Evolutionary conservation across 2,888 invertebrate genomes (phyloP).

Genomic region (Exephanes ischioxanthus): DNA sequence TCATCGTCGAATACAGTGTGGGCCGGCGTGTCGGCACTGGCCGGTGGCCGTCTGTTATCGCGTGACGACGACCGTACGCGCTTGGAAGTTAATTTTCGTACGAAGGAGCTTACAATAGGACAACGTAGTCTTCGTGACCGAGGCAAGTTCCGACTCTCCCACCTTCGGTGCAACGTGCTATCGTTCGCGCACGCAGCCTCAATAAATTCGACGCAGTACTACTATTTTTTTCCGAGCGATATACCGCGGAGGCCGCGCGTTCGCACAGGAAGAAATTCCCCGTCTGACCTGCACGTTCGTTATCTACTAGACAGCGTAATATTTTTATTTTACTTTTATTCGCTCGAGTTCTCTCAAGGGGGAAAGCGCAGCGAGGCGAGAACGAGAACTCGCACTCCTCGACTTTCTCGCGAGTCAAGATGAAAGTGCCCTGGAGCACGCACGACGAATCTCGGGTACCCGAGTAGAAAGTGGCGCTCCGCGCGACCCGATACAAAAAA

Average conservation of each 20-base stretch:
- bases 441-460: slow-evolving; percentile 53
- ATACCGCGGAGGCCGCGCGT: not conserved
- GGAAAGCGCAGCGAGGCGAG: slow-evolving; percentile 52
- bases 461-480: slow-evolving; percentile 62
- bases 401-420: slow-evolving; percentile 67
- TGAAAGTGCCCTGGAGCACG: slow-evolving; percentile 66
- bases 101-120: slow-evolving; percentile 50
- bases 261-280: not conserved
- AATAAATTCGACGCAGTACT: not conserved
- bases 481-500: slow-evolving; percentile 31
- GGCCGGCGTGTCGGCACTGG: slow-evolving; percentile 43
- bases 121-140: slow-evolving; percentile 69
- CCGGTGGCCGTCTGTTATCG: slow-evolving; percentile 70
- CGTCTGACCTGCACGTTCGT: not conserved
- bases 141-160: slow-evolving; percentile 68
- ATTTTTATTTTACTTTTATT: not conserved
- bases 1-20: slow-evolving; percentile 23
- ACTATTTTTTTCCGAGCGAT: not conserved
- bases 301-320: slow-evolving; percentile 1
- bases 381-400: slow-evolving; percentile 42
- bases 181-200: not conserved
- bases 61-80: slow-evolving; percentile 62
- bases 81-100: slow-evolving; percentile 67
- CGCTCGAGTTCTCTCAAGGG: not conserved
- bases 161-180: slow-evolving; percentile 11